A percentile compares a stretch with the other conserved stretches of the same genome.
Evolutionary conservation across 2,797 vertebrate species (phyloP).

Genomic region (Alfaro cultratus): DNA sequence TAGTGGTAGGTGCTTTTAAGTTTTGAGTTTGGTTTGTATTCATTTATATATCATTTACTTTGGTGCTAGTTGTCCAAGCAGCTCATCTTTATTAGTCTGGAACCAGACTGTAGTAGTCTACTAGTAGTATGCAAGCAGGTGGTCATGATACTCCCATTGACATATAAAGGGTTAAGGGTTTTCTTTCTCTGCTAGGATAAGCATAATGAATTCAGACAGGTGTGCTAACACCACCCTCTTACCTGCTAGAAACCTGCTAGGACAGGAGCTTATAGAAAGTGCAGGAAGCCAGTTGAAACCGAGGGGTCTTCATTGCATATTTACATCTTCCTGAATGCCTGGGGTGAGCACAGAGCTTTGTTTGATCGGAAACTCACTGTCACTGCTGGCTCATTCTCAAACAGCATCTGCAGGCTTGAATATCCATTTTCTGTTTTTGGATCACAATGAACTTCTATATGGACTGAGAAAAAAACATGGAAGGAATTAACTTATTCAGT

Average conservation of each 20-base stretch:
- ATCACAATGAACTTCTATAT: background rate
- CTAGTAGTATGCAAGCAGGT: slow-evolving; percentile 2
- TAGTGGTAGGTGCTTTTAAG: slow-evolving; percentile 1
- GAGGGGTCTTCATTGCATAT: slow-evolving; percentile 45
- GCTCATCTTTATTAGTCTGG: slow-evolving; percentile 1
- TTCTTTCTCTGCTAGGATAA: slow-evolving; percentile 40
- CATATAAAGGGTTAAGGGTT: slow-evolving; percentile 51
- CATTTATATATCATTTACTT: background rate
- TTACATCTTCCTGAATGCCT: slow-evolving; percentile 50
- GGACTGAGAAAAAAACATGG: slow-evolving; percentile 9
- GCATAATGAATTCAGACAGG: slow-evolving; percentile 64
- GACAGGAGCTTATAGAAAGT: slow-evolving; percentile 51
- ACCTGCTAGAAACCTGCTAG: slow-evolving; percentile 70
- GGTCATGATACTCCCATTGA: slow-evolving; percentile 41
- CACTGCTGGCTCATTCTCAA: slow-evolving; percentile 46
- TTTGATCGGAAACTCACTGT: slow-evolving; percentile 47
- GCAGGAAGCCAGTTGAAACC: slow-evolving; percentile 45
- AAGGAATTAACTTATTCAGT: slow-evolving; percentile 11
- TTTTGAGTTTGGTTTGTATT: background rate
- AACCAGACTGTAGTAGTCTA: background rate
- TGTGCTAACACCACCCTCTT: slow-evolving; percentile 55
- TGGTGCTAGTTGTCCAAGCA: background rate
- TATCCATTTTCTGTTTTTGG: slow-evolving; percentile 13
- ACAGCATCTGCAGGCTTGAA: slow-evolving; percentile 35
- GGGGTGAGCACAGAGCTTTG: slow-evolving; percentile 32